These are phyloP conservation scores for Scytalopus superciliaris DNA, from an alignment of 2,113 vertebrate species.

Conservation along the genomic window DNA sequence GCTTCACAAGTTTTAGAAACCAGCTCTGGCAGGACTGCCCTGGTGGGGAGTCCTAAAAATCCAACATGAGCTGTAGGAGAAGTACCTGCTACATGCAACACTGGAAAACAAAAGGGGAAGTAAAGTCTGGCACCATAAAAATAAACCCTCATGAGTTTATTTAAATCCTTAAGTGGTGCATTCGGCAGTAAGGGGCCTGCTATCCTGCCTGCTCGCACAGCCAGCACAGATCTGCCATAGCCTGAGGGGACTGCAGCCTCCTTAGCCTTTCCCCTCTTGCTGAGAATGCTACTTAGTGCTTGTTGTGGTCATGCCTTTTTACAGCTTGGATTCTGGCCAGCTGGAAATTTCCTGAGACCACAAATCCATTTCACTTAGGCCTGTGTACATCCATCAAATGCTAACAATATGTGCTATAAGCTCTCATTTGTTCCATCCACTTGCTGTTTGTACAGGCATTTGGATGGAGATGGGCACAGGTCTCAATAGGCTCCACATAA, in stretches of 20 bases:
- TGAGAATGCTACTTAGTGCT: background rate
- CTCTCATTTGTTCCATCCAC: background rate
- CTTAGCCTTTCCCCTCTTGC: background rate
- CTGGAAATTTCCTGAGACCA: background rate
- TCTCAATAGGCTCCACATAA: background rate
- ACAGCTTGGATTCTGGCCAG: background rate
- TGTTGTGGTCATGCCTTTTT: background rate
- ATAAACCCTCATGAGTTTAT: background rate
- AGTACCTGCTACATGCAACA: accelerated
- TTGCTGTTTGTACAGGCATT: background rate
- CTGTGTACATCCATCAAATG: background rate
- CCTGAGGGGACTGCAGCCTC: background rate
- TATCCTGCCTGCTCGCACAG: background rate
- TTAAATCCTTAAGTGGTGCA: background rate
- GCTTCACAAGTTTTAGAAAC: background rate
- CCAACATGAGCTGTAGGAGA: accelerated
- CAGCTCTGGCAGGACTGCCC: background rate
- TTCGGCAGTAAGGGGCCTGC: background rate
- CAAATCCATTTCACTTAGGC: background rate
- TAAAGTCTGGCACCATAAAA: background rate
- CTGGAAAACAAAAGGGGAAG: background rate
- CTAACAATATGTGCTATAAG: background rate
- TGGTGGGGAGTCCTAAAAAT: background rate
- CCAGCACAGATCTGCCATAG: background rate
- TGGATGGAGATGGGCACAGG: background rate